A percentile compares a stretch with the other conserved stretches of the same genome.
phyloP scores from a whole-genome alignment of 2,888 invertebrate species.

The Plebejus argus region DNA sequence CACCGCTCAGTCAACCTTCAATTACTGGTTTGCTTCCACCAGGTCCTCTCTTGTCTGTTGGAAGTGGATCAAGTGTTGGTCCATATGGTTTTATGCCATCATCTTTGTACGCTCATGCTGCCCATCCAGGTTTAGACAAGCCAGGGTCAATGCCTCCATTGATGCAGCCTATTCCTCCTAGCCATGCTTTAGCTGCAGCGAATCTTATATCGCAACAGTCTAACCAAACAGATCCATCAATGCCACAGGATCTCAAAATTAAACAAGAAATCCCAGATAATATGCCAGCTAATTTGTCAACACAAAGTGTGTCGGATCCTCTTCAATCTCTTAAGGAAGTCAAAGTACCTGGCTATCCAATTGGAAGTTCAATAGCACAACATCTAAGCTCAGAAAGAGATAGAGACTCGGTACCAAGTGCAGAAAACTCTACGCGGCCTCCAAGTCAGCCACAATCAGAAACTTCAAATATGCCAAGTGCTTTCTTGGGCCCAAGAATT shows the following conservation, averaged over 20 bases:
- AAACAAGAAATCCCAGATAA: conserved; percentile 79
- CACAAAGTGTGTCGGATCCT: conserved; percentile 83
- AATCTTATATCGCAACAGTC: conserved; percentile 60
- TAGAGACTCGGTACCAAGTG: conserved; percentile 72
- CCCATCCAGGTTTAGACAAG: conserved; percentile 67
- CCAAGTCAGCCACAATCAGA: conserved; percentile 76
- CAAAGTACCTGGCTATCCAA: conserved; percentile 87
- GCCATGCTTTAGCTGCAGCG: conserved; percentile 60
- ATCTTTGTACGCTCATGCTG: conserved; percentile 65
- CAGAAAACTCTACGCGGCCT: conserved; percentile 72
- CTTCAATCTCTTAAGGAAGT: conserved; percentile 89
- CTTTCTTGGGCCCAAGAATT: conserved; percentile 83
- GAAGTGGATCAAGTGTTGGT: conserved; percentile 78
- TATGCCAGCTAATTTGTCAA: conserved; percentile 74
- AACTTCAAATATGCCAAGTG: conserved; percentile 71
- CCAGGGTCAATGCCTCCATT: conserved; percentile 65
- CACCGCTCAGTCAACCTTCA: conserved; percentile 77
- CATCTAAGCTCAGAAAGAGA: conserved; percentile 75
- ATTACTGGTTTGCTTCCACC: conserved; percentile 80
- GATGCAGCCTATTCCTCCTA: conserved; percentile 66
- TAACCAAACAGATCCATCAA: conserved; percentile 67
- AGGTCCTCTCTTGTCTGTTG: conserved; percentile 82
- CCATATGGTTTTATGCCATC: conserved; percentile 83
- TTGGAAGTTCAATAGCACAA: conserved; percentile 76
- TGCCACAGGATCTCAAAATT: conserved; percentile 78